Evolutionary conservation across 2,113 vertebrate genomes (phyloP), one percentile per base, ranked within the genome.

Genomic region (Myotis yumanensis): DNA sequence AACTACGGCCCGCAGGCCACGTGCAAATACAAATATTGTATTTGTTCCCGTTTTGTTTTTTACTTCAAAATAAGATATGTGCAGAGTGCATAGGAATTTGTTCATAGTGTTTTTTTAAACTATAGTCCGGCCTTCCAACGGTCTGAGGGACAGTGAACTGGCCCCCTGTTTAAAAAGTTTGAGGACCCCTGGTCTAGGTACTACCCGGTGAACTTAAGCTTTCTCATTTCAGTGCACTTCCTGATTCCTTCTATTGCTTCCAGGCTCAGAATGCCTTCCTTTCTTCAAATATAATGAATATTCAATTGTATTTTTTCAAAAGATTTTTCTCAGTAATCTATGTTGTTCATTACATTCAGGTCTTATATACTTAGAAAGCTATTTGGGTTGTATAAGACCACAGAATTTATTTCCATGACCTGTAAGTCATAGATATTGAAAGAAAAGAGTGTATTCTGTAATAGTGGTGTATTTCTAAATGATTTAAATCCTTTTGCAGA

Each of bases 401-500:
- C 57, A 94, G 30, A 89, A 93, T 84, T 91, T 72, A 79, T 76
- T 92, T 88, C 83, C 43, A 64, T 37, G 23, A 85, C 16, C 52
- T 57, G 16, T 68, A 93, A 43, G 14, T 90, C 68, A 18, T 46
- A 97, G 11, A 68, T 57, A 87, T 11, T 20, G 54, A 90, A 48
- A 95, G 54, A 85, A 95, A 91, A 48, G 4, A 48, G 28, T 87
- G 22, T 68, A 25, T 52, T 90, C 77, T 35, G 59, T 40, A 71
- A 82, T 15, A 68, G 71, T 15, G 46, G 52, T 43, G 37, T 75
- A 88, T 82, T 94, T 94, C 73, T 92, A 91, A 86, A 82, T 80
- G 68, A 94, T 90, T 62, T 91, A 28, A 94, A 90, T 88, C 57
- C n/a, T 93, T 96, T 76, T 66, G 37, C 79, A 90, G n/a, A 83